phyloP scores from a whole-genome alignment of 2,113 vertebrate genomes.

The Conger conger region DNA sequence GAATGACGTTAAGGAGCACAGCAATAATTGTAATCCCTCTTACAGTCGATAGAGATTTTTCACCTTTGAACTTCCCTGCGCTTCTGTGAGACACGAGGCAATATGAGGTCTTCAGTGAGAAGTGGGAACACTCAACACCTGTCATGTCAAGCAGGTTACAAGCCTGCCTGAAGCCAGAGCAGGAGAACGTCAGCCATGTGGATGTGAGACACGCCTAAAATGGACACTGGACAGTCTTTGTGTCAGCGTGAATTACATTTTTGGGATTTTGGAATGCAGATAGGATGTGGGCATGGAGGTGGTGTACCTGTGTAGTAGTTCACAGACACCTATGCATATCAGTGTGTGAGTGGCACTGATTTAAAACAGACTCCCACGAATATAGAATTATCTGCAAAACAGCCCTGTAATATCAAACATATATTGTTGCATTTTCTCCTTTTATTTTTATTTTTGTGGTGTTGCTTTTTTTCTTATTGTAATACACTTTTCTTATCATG shows the following conservation, averaged over 20 bases:
- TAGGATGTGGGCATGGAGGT: not conserved
- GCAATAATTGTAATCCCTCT: not conserved
- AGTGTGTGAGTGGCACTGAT: not conserved
- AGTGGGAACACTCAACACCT: not conserved
- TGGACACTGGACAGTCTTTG: not conserved
- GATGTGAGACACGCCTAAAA: not conserved
- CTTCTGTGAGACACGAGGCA: not conserved
- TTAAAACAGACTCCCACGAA: not conserved
- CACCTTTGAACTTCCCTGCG: not conserved
- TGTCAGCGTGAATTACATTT: not conserved
- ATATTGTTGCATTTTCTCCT: constrained; percentile 9
- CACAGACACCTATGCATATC: not conserved
- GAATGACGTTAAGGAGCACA: not conserved
- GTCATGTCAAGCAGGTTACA: not conserved
- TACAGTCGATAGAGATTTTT: not conserved
- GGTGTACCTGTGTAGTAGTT: not conserved
- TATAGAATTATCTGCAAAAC: not conserved
- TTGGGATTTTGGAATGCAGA: constrained; percentile 3
- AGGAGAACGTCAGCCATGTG: not conserved
- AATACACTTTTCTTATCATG: constrained; percentile 39
- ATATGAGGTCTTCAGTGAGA: not conserved
- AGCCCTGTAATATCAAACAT: constrained; percentile 9
- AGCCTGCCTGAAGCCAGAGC: not conserved
- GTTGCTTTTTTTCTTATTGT: constrained; percentile 14
- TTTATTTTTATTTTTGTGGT: constrained; percentile 25